A percentile compares a stretch with the other conserved stretches of the same genome.
These are phyloP conservation scores for Lepilemur ruficaudatus DNA, from an alignment of 2,797 vertebrate genomes.

Conservation along the genomic window DNA sequence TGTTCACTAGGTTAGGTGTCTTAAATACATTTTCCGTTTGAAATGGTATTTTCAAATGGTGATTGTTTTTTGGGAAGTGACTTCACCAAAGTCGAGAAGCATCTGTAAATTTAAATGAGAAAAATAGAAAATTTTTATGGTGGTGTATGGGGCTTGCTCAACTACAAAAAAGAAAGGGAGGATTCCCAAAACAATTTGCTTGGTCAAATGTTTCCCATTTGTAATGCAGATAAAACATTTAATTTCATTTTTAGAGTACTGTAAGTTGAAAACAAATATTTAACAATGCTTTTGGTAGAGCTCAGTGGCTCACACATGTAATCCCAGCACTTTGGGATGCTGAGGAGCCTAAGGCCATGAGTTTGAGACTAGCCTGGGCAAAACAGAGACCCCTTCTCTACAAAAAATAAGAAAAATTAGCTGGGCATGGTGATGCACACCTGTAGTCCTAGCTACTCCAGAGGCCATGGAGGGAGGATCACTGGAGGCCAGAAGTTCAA, in stretches of 20 bases:
- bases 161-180: background rate
- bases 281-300: background rate
- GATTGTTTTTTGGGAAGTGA: background rate
- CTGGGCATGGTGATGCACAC: background rate
- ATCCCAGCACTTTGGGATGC: background rate
- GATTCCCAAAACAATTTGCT: background rate
- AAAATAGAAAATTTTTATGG: background rate
- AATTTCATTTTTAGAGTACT: constrained; percentile 37
- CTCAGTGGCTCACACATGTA: background rate
- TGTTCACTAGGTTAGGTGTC: background rate
- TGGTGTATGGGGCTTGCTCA: background rate
- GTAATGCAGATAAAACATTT: background rate
- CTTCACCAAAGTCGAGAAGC: background rate
- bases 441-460: background rate
- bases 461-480: background rate
- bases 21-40: background rate
- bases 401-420: background rate
- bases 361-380: background rate
- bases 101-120: background rate
- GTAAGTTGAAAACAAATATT: background rate
- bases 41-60: background rate
- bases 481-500: background rate
- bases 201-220: background rate
- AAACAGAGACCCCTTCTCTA: background rate
- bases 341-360: background rate